Conservation (phyloP, 2,113 vertebrate species). For the Passerina amoena region DNA sequence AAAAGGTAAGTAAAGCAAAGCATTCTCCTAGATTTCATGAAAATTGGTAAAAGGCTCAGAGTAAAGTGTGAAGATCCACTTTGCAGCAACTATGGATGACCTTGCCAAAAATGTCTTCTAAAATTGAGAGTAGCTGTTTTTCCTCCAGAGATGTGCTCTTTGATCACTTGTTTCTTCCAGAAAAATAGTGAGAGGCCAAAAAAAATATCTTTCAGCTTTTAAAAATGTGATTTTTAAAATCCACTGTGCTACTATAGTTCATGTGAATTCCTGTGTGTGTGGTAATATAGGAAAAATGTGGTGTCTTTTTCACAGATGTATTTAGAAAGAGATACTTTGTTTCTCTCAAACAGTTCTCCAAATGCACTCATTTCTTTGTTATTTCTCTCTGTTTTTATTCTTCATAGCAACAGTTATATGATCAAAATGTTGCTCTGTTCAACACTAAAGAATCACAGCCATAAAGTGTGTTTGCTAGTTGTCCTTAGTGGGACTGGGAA, state of each 20-base stretch:
- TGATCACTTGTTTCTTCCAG: not conserved
- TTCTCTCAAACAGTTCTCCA: not conserved
- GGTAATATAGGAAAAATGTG: not conserved
- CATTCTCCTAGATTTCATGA: not conserved
- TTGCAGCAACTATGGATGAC: not conserved
- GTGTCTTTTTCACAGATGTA: not conserved
- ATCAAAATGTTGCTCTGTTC: not conserved
- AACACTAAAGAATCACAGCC: not conserved
- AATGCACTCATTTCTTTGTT: not conserved
- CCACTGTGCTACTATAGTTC: not conserved
- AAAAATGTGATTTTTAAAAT: not conserved
- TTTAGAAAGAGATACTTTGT: not conserved
- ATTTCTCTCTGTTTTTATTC: not conserved
- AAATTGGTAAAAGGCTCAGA: not conserved
- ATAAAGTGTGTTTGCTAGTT: not conserved
- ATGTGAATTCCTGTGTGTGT: not conserved
- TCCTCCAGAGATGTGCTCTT: not conserved
- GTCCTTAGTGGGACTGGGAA: not conserved
- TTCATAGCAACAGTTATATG: not conserved
- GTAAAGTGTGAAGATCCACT: not conserved
- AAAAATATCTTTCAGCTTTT: not conserved
- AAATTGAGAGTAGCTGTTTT: not conserved
- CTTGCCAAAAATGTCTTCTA: not conserved
- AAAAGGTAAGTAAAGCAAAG: not conserved
- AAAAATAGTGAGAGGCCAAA: not conserved